Evolutionary conservation across 1,140 invertebrate species (phyloP), one percentile per base, ranked within the genome.

Genomic region (Lepidurus packardi): DNA sequence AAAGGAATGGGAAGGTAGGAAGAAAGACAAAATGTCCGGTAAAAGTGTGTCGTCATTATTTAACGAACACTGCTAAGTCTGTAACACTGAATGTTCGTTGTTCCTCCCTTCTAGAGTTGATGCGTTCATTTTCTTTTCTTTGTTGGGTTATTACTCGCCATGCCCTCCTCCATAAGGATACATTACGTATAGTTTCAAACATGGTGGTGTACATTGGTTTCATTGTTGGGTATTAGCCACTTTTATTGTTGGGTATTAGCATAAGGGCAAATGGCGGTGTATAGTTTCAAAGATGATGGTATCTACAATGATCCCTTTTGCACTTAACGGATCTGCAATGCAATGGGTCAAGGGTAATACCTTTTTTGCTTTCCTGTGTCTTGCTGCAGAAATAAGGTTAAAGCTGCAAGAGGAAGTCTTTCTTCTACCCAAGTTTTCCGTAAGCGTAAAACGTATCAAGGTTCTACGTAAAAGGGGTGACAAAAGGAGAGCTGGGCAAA

Each of bases 401-500:
- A 34, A 34, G 21, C 53, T 65, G 21, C 53, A 47, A 13, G 53
- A 7, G 53, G 53, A 21, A 21, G 53, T n/a, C 21, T 21, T 65
- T 65, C 53, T 65, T 65, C 53, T 7, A n/a, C 53, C 53, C 0
- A 65, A 65, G 9, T 65, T 65, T 16, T 65, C 53, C 21, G 53
- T 65, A 65, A 34, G 4, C 8, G 53, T 65, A 65, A 65, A 65
- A 65, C 53, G 53, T 65, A 65, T 16, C 16, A 65, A 65, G 53
- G 53, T 11, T 21, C n/a, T 65, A 11, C 53, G 53, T 65, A 65
- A 65, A 65, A 65, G 53, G 53, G 53, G 53, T 21, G 53, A 16
- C 53, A 65, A 65, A 65, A 65, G n/a, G 21, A 21, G 21, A 65
- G 53, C 53, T 65, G 53, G n/a, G 53, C 53, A 16, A 65, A 65